Percentiles rank a stretch among this genome's conserved stretches.
Conservation (phyloP, 2,888 invertebrate genomes). For the Ctena decussata region DNA sequence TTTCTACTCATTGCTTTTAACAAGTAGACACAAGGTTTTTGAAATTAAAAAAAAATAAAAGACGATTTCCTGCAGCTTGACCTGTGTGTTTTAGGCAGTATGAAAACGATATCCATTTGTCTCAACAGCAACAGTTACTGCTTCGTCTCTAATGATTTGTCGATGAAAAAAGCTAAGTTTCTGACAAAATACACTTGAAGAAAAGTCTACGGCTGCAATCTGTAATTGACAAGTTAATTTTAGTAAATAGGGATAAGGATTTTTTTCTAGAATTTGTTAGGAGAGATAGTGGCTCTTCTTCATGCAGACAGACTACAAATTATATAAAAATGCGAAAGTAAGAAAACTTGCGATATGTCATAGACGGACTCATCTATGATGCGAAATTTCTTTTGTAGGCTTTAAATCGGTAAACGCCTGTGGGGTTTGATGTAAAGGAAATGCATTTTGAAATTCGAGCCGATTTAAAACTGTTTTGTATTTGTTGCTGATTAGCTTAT, state of each 20-base stretch:
- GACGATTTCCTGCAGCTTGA: no score
- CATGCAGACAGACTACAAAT: neutral
- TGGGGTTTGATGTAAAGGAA: no score
- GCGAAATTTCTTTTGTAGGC: no score
- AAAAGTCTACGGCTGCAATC: neutral
- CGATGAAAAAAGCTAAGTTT: neutral
- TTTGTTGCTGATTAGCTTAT: no score
- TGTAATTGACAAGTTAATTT: neutral
- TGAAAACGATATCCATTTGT: neutral
- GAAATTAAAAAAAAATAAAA: no score
- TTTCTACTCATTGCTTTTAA: no score
- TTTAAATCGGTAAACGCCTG: no score
- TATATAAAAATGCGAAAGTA: neutral
- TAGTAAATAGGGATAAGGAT: neutral
- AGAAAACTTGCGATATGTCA: neutral
- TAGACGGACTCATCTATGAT: neutral
- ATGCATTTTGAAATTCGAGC: no score
- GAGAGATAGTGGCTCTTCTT: neutral
- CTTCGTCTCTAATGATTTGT: neutral
- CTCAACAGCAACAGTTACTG: neutral
- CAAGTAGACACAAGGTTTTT: no score
- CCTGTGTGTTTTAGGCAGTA: no score
- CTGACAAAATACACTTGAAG: no score
- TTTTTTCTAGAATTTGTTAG: neutral
- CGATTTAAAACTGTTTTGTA: no score